Evolutionary conservation across 2,113 vertebrate genomes (phyloP), one percentile per base, ranked within the genome.

Genomic region (Pseudopipra pipra): DNA sequence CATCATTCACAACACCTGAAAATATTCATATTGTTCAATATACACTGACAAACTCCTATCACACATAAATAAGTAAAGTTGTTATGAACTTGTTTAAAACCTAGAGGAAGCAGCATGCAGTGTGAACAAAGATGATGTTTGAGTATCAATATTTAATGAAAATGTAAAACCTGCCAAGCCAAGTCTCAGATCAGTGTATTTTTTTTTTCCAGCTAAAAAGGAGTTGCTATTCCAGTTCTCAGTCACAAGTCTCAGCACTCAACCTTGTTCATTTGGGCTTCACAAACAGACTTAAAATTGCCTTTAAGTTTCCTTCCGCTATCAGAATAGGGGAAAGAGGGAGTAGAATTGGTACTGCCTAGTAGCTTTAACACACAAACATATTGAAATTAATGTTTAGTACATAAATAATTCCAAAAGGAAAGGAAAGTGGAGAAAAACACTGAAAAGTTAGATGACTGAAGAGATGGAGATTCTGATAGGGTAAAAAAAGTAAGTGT

Each of bases 81-180:
- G 22, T n/a, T 74, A 83, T 41, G 83, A 96, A 77, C 63, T 82
- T 71, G 17, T 78, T 94, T 91, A 81, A 96, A 90, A 93, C n/a
- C n/a, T 59, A 93, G 73, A 79, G 77, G 46, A 94, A 94, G 46
- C 51, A 87, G n/a, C 70, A 80, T 49, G 22, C 80, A 71, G 49
- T 94, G 73, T 92, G 95, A 96, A 95, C 92, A 97, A 95, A 96
- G 85, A 93, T 95, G 81, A 88, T 89, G 70, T 93, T 55, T 91
- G 63, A 72, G 28, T 71, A 95, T 97, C 56, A 96, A 92, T 97
- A 96, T 93, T 96, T 96, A 92, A 97, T 96, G 87, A 92, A 94
- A 94, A 95, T 96, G 85, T 85, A 96, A 97, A 95, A 96, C 70
- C 70, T 78, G 90, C 65, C 79, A 94, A 91, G 46, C 46, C 49